These are phyloP conservation scores for Galleria mellonella DNA, from an alignment of 1,140 invertebrate species.

Conservation along the genomic window DNA sequence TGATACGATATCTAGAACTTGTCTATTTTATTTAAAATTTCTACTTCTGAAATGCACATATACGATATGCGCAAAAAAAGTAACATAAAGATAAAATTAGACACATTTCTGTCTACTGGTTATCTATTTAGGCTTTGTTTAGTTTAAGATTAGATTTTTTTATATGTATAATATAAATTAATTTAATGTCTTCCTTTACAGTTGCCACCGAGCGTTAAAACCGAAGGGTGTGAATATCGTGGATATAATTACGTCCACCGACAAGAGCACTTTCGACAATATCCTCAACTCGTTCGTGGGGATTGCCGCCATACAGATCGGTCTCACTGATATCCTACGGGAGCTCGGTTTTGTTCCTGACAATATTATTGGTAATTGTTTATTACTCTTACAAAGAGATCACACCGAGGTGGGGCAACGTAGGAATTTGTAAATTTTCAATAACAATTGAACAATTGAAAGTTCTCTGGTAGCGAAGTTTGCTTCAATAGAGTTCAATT, in stretches of 20 bases:
- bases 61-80: no score
- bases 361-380: slow-evolving; percentile 81
- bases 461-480: no score
- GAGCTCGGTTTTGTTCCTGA: slow-evolving; percentile 81
- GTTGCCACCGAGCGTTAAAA: slow-evolving; percentile 79
- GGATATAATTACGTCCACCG: slow-evolving; percentile 82
- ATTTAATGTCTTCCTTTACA: slow-evolving; percentile 61
- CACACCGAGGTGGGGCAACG: no score
- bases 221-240: slow-evolving; percentile 84
- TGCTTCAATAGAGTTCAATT: no score
- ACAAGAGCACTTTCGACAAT: slow-evolving; percentile 83
- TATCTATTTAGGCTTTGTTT: no score
- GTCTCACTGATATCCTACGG: slow-evolving; percentile 83
- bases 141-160: background rate
- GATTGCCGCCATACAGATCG: slow-evolving; percentile 90
- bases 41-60: no score
- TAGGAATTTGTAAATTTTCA: no score
- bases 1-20: no score
- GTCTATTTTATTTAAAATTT: no score
- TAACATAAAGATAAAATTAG: no score
- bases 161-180: background rate
- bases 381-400: background rate
- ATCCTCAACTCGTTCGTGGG: slow-evolving; percentile 90
- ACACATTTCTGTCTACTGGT: no score
- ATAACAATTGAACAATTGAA: no score